Evolutionary conservation across 2,888 invertebrate genomes (phyloP).

Genomic region (Andrena camellia): DNA sequence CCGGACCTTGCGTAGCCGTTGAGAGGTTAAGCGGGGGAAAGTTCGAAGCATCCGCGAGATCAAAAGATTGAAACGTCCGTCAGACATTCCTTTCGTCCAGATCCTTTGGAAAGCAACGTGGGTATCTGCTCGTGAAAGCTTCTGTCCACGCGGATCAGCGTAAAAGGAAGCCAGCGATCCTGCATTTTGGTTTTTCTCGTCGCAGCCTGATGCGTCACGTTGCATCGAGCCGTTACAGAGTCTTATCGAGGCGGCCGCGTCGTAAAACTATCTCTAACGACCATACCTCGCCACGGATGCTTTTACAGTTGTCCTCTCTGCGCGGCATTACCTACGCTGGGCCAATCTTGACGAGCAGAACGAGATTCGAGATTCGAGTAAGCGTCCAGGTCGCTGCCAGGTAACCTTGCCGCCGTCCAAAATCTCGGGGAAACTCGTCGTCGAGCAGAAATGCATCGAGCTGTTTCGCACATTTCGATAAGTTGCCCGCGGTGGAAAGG

Average conservation of each 20-base stretch:
- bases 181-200: slow-evolving; percentile 26
- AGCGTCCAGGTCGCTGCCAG: neutral
- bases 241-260: slow-evolving; percentile 57
- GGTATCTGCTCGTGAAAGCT: neutral
- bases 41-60: neutral
- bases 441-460: neutral
- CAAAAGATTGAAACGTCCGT: neutral
- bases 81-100: neutral
- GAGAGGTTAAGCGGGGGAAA: neutral
- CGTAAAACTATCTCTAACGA: slow-evolving; percentile 69
- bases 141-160: neutral
- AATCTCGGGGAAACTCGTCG: slow-evolving; percentile 5
- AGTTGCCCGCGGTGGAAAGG: slow-evolving; percentile 24
- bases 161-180: slow-evolving; percentile 18
- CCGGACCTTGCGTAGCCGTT: too few species aligned
- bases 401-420: neutral
- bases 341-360: slow-evolving; percentile 40
- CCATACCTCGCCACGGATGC: slow-evolving; percentile 53
- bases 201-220: slow-evolving; percentile 19
- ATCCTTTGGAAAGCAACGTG: neutral
- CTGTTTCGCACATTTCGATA: slow-evolving; percentile 33
- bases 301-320: slow-evolving; percentile 53
- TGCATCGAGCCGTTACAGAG: slow-evolving; percentile 47
- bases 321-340: slow-evolving; percentile 52
- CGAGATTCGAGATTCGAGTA: slow-evolving; percentile 27